A percentile compares a stretch with the other conserved stretches of the same genome.
Evolutionary conservation across 2,888 invertebrate species (phyloP).

Genomic region (Drosophila siamana): DNA sequence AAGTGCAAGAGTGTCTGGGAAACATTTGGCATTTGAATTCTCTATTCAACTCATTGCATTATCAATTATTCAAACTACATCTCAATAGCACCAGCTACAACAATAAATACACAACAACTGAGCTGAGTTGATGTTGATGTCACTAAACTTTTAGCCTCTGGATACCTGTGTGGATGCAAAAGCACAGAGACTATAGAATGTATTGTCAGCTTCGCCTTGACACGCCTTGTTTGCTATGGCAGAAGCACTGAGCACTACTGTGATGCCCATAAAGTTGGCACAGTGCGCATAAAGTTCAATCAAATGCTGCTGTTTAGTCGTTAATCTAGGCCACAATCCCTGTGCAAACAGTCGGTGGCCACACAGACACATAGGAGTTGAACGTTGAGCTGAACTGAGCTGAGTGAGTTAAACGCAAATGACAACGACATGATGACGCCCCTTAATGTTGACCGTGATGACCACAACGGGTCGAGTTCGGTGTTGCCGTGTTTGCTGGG

Average conservation of each 20-base stretch:
- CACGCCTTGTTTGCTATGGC: not conserved
- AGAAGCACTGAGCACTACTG: not conserved
- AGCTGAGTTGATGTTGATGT: too few species aligned
- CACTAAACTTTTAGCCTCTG: not conserved
- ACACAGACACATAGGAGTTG: conserved; percentile 10
- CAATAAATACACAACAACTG: too few species aligned
- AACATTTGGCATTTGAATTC: too few species aligned
- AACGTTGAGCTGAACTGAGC: not conserved
- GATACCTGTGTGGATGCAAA: not conserved
- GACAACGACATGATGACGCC: conserved; percentile 14
- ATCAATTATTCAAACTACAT: too few species aligned
- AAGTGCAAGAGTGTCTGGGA: too few species aligned
- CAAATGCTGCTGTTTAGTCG: conserved; percentile 18
- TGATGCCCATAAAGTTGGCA: not conserved
- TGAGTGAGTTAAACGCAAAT: conserved; percentile 13
- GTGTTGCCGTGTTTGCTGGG: not conserved
- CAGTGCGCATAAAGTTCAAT: conserved; percentile 8
- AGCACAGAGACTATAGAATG: not conserved
- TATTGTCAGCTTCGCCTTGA: not conserved
- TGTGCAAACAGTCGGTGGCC: conserved; percentile 40
- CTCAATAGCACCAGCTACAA: too few species aligned
- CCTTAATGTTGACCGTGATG: conserved; percentile 47
- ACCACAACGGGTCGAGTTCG: conserved; percentile 42
- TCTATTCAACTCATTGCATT: too few species aligned
- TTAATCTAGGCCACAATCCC: conserved; percentile 38